Evolutionary conservation across 1,140 invertebrate genomes (phyloP), one percentile per base, ranked within the genome.

Genomic region (Parapsyche elsis): DNA sequence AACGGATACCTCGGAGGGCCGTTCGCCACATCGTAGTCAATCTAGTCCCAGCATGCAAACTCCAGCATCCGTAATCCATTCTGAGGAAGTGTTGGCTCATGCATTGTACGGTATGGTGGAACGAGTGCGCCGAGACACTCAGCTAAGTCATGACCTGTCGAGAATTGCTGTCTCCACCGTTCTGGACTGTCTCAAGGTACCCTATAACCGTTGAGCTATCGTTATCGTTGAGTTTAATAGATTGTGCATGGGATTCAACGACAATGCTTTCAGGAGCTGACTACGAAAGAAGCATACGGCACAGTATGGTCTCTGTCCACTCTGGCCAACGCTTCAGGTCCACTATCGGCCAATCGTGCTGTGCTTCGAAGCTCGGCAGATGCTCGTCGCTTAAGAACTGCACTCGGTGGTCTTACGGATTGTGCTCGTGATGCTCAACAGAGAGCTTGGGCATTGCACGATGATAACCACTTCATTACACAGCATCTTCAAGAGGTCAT

Each of bases 381-480:
- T 88, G 93, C 94, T 9, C 91, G 93, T 79, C 90, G 94, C 30
- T 89, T 98, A 84, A 92, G 93, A 87, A 92, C 93, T 61, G 93
- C 97, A 74, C 94, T 98, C 80, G 91, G 91, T 44, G 93, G 96
- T 83, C 87, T 98, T 73, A 94, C 94, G 10, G 94, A 93, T 64
- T 96, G 95, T 82, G 97, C 97, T 83, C 95, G 97, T 86, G 96
- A 98, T 85, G 95, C 96, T 0, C 96, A 98, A 85, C 96, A 98
- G 84, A 90, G 97, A 83, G 96, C 94, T 82, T 98, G 96, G 96
- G 95, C 96, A 85, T 88, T 98, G 4, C 94, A 98, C 87, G 96
- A 98, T 87, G 96, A 98, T 87, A 95, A 97, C 84, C 91, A 91
- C 74, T 93, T 94, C 78, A 98, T 98, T 85, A 92, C 93, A 53